These are phyloP conservation scores for Sinocyclocheilus maitianheensis DNA, from an alignment of 2,113 vertebrate genomes.

Conservation along the genomic window DNA sequence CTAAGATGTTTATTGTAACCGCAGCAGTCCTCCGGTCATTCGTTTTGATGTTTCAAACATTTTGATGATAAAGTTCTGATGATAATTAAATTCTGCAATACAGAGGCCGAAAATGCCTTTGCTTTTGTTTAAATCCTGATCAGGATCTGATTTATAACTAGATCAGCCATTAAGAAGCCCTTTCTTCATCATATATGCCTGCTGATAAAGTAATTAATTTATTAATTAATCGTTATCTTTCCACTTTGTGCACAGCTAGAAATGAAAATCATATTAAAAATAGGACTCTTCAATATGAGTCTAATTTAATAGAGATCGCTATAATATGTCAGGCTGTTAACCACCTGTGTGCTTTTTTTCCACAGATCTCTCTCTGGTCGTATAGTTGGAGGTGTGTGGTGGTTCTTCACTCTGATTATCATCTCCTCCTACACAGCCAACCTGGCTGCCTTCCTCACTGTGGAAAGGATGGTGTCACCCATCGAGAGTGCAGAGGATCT, in stretches of 20 bases:
- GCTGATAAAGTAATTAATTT: slow-evolving; percentile 4
- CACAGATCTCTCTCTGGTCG: slow-evolving; percentile 86
- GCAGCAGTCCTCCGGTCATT: not conserved
- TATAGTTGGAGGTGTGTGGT: slow-evolving; percentile 90
- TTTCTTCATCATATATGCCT: not conserved
- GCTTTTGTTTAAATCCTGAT: not conserved
- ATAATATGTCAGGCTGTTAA: not conserved
- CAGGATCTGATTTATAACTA: not conserved
- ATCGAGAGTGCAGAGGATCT: slow-evolving; percentile 91
- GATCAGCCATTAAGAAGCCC: not conserved
- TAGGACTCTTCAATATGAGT: slow-evolving; percentile 10
- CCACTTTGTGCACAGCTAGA: not conserved
- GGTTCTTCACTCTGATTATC: slow-evolving; percentile 97
- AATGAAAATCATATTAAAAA: not conserved
- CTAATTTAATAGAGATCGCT: slow-evolving; percentile 8
- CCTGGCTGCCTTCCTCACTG: slow-evolving; percentile 96
- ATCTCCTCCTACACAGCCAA: slow-evolving; percentile 99
- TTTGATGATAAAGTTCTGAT: not conserved
- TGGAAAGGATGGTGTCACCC: slow-evolving; percentile 96
- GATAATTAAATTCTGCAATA: not conserved
- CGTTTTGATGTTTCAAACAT: not conserved
- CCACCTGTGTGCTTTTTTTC: not conserved
- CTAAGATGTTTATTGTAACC: not conserved
- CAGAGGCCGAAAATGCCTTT: not conserved
- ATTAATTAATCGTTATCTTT: slow-evolving; percentile 12